Evolutionary conservation across 1,140 invertebrate genomes (phyloP), one percentile per base, ranked within the genome.

Genomic region (Habropoda laboriosa): DNA sequence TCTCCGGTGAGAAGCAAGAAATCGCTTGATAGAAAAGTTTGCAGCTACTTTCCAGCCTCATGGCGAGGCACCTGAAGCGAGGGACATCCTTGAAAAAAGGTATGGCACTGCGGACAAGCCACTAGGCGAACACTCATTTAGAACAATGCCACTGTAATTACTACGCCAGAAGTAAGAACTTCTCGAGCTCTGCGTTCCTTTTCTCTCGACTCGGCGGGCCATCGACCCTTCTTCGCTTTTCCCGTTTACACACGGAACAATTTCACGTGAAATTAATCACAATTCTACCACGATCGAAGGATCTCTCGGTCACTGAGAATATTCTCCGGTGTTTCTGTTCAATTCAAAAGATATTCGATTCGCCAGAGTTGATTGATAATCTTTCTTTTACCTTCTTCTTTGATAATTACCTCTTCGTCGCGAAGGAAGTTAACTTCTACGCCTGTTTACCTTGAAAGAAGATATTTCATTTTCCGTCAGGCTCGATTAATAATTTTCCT

Each of bases 41-140:
- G 90, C 90, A 91, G 85, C 81, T 91, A 55, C 75, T 91, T 81
- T 90, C 90, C 66, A 89, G 82, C 79, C 89, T 91, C 85, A 89
- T 91, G 87, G 88, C 88, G 66, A 84, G 89, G 51, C 90, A 91
- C 51, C 67, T 88, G 72, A 91, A 90, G 81, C 81, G 90, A 51
- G 89, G 82, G 57, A 49, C 90, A 71, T 91, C 90, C 80, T 83
- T 90, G 40, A 91, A 88, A 83, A 91, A 90, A 91, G 90, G 90
- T 91, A 90, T 55, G 47, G 13, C 57, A 53, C 55, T 35, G 68
- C 57, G 55, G 38, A 67, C 64, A 60, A 79, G 63, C 3, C 57
- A 47, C 8, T 55, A 35, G 32, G 74, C 24, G 78, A 60, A 67
- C 79, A 42, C 42, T 82, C 51, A 40, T 79, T 80, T 76, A 27